Evolutionary conservation across 35 echinoderm and acorn worm genomes (phyloP).

Genomic region (Ophioderma brevispina): DNA sequence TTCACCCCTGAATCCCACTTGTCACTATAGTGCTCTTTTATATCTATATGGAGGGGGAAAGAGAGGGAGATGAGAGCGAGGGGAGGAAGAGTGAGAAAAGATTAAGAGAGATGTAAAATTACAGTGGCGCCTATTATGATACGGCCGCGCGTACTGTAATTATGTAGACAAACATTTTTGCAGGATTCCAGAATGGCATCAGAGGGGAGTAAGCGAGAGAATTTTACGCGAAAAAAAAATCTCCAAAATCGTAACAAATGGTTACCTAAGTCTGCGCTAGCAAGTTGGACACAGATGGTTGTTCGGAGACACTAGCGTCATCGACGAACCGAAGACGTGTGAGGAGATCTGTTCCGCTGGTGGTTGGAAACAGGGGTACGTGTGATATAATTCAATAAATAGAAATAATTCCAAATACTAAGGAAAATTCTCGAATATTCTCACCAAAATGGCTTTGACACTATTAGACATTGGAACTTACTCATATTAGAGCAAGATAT

Average conservation of each 20-base stretch:
- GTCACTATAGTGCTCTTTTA: too few species aligned
- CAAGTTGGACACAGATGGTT: conserved; percentile 24
- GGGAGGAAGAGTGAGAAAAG: too few species aligned
- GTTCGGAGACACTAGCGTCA: conserved; percentile 5
- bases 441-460: background rate
- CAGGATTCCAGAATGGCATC: too few species aligned
- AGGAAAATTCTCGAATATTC: too few species aligned
- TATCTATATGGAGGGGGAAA: too few species aligned
- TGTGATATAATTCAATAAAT: background rate
- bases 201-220: background rate
- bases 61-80: too few species aligned
- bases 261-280: conserved; percentile 3
- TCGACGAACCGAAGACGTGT: conserved; percentile 48
- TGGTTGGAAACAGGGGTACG: conserved; percentile 56
- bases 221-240: background rate
- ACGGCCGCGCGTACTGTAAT: too few species aligned
- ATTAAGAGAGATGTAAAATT: too few species aligned
- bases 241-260: background rate
- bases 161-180: too few species aligned
- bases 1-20: too few species aligned
- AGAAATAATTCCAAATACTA: background rate
- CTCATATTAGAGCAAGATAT: background rate
- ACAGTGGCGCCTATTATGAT: too few species aligned
- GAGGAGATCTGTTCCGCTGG: conserved; percentile 30
- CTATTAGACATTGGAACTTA: background rate